Base-by-base conservation (phyloP, 2,888 invertebrate genomes). In the Mythimna impura region DNA sequence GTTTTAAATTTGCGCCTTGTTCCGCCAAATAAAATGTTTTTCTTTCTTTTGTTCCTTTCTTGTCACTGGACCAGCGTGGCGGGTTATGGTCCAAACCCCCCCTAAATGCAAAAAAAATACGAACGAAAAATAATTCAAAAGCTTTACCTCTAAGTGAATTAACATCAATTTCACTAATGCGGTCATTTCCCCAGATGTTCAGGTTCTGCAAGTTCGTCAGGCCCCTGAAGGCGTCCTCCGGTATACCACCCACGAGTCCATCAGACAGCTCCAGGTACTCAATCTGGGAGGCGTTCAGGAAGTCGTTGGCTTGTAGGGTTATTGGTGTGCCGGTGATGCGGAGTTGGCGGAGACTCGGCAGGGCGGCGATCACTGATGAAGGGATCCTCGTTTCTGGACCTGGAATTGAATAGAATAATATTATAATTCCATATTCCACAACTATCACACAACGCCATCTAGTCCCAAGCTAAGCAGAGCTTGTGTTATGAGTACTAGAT, bases 171-270 rank as follows among this genome's bases (percentile, higher is more conserved):
- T 68, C 50, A 1, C 6, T 25, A 12, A 92, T 61, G 0, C 7
- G 17, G 17, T 71, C 30, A 63, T 92, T 91, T 1, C 62, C 36
- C 70, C 80, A 82, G 0, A 92, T 72, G 25, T 76, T 75, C 2
- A 92, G 75, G 0, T 5, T 54, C 0, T 36, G 25, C 22, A 92
- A 72, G 0, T 66, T 50, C 0, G 34, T 14, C 5, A 89, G 72
- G 0, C 88, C 87, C 0, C 12, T 7, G 69, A 92, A 88, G 0
- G 84, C n/a, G n/a, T 73, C 66, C 0, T 66, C 77, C 0, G 86
- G 84, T 17, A 89, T 50, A 0, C 34, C 54, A 0, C 20, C 57
- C 0, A 88, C 54, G 4, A 62, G 7, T 2, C 75, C 72, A 0
- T 69, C 22, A 0, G 76, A 71, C 3, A 89, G 43, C 52, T 86